Conservation (phyloP, 1,140 invertebrate genomes). For the Eufriesea mexicana region DNA sequence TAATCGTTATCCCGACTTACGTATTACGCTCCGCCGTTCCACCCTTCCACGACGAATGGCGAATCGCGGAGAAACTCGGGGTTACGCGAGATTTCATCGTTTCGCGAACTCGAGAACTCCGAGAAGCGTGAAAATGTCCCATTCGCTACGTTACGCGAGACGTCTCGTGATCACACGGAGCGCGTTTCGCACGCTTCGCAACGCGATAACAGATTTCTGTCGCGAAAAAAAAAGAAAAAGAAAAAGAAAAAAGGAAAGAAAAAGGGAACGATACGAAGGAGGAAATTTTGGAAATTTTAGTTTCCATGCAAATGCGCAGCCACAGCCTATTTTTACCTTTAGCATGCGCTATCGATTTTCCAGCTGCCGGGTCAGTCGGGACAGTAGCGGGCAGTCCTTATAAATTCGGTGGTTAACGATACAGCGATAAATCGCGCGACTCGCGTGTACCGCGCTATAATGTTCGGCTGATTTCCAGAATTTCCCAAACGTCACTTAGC, state of each 20-base stretch:
- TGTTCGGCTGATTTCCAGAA: conserved; percentile 40
- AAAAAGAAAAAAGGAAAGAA: background rate
- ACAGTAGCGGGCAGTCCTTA: background rate
- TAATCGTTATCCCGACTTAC: background rate
- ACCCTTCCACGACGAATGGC: background rate
- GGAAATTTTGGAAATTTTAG: background rate
- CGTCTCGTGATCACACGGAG: background rate
- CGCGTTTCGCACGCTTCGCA: no score
- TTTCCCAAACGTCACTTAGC: conserved; percentile 35
- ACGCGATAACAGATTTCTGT: no score
- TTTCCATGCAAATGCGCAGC: background rate
- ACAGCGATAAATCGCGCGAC: conserved; percentile 3
- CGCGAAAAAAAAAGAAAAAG: background rate
- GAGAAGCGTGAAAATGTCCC: background rate
- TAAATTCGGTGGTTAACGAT: conserved; percentile 53
- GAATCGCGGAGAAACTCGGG: background rate
- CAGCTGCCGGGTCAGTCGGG: background rate
- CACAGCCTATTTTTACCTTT: background rate
- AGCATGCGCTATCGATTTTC: conserved; percentile 47
- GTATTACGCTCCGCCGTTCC: no score
- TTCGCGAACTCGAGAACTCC: background rate
- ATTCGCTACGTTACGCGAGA: no score
- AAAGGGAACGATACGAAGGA: no score
- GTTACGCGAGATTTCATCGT: background rate
- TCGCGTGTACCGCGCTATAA: conserved; percentile 15